Base-by-base conservation (phyloP, 2,113 vertebrate species). In the Amblyornis subalaris region DNA sequence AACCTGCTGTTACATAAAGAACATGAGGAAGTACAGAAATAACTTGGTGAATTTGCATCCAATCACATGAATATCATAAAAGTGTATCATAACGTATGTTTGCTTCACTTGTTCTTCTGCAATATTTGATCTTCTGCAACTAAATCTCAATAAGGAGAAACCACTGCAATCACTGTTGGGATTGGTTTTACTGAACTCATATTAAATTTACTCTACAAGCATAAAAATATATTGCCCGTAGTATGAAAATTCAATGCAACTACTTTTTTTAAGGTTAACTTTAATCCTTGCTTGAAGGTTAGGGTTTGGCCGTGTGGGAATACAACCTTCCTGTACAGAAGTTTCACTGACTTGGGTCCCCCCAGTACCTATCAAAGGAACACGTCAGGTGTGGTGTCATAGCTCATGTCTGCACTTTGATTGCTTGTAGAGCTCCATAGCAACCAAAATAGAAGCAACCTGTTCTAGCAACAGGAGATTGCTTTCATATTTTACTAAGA, bases 401-500 rank as follows among this genome's bases (percentile, higher is more conserved):
- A 71, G 40, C 90, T 97, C 80, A 91, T 85, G 87, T 94, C 88
- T 94, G 48, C 94, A 91, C 92, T 96, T 95, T 94, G 93, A 94
- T 96, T 96, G 91, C 93, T 94, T 95, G 89, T 95, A 61, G 85
- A 94, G 94, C 62, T 86, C 80, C 91, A 96, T 94, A 91, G 91
- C 91, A 97, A 97, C 94, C 3, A 5, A 97, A 97, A 97, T 88
- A 94, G 93, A 97, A 95, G 75, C 67, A 96, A 55, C 31, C 65
- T 95, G 67, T 61, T 94, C 94, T 74, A 88, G 89, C 85, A 94
- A 95, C 81, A 90, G 90, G 60, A 85, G 92, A 96, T 86, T 95
- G 89, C 94, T 95, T 96, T 97, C 94, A 91, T 92, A 97, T 96
- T 98, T 97, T 97, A 96, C 96, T 95, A 95, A 92, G 85, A 97